Base-by-base conservation (phyloP, 2,888 invertebrate species). In the Sepiola atlantica region DNA sequence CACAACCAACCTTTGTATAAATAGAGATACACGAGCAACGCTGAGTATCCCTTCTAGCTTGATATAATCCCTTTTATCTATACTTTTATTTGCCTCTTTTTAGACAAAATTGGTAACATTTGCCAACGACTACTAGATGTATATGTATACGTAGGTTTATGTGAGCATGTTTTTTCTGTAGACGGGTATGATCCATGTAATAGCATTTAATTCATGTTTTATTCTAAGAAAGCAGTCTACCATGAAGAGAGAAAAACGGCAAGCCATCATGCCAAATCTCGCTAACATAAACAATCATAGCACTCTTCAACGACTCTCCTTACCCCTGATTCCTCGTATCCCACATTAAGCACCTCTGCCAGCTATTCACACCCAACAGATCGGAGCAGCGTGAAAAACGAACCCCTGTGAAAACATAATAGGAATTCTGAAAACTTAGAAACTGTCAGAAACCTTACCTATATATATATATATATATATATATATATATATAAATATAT, bases 401-500 rank as follows among this genome's bases (percentile, higher is more conserved):
- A 77, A 77, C n/a, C 77, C 77, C 77, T 77, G n/a, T 77, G 77
- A n/a, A 77, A 77, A 77, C 77, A 61, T 61, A 61, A 61, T 28
- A 61, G 28, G 61, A 28, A 61, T 28, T 61, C 28, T 28, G 28
- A 28, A 61, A 61, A 61, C 24, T 28, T 61, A 28, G 28, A 28
- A 28, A 61, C 24, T 28, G 24, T 28, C 28, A 24, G 28, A 28
- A 61, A 28, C 24, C 10, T 28, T 61, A 28, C 61, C 24, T 28
- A 61, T 28, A 28, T 61, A 61, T 61, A 61, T 61, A 18, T 61
- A 18, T 61, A 18, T 61, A 18, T 18, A 61, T 18, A 24, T 61
- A 24, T 61, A 61, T 24, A 61, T 61, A 6, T 24, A 61, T 6
- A 24, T 61, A 61, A 6, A 61, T 24, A 12, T 28, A 28, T 61